Evolutionary conservation across 2,888 invertebrate genomes (phyloP).

Genomic region (Ichneumon xanthorius): DNA sequence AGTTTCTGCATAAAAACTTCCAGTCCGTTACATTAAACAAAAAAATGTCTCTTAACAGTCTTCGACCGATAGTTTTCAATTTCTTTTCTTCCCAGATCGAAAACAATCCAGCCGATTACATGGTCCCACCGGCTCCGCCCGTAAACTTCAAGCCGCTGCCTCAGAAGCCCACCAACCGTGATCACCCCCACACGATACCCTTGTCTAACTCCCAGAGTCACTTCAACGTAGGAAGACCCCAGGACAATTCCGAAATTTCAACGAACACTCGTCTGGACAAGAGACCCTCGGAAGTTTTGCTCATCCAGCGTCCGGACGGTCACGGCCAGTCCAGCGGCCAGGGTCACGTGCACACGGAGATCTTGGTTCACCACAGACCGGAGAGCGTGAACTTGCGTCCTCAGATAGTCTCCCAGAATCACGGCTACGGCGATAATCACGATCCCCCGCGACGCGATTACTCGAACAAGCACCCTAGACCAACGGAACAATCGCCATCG

Average conservation of each 20-base stretch:
- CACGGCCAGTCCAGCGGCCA: conserved; percentile 76
- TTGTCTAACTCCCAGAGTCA: conserved; percentile 71
- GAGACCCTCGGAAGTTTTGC: conserved; percentile 76
- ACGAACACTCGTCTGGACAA: conserved; percentile 70
- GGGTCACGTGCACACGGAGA: conserved; percentile 81
- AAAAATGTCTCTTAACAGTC: too few relatives aligned
- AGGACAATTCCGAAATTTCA: conserved; percentile 71
- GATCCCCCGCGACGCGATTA: conserved; percentile 78
- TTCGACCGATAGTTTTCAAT: background rate
- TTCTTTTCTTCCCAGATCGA: conserved; percentile 72
- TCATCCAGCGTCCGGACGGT: conserved; percentile 77
- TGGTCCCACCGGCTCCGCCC: conserved; percentile 80
- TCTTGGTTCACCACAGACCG: conserved; percentile 80
- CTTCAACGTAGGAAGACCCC: conserved; percentile 72
- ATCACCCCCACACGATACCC: conserved; percentile 76
- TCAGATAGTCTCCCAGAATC: conserved; percentile 69
- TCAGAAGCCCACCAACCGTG: conserved; percentile 71
- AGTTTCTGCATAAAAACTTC: too few relatives aligned
- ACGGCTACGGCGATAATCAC: conserved; percentile 64
- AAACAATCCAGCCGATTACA: conserved; percentile 78
- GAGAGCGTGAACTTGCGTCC: conserved; percentile 77
- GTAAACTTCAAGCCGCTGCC: conserved; percentile 73
- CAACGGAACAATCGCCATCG: conserved; percentile 77
- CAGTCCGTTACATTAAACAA: too few relatives aligned
- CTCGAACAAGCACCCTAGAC: conserved; percentile 72